Percentiles rank a stretch among this genome's conserved stretches.
These are phyloP conservation scores for Neolamprologus kungweensis DNA, from an alignment of 2,113 vertebrate genomes.

Conservation along the genomic window DNA sequence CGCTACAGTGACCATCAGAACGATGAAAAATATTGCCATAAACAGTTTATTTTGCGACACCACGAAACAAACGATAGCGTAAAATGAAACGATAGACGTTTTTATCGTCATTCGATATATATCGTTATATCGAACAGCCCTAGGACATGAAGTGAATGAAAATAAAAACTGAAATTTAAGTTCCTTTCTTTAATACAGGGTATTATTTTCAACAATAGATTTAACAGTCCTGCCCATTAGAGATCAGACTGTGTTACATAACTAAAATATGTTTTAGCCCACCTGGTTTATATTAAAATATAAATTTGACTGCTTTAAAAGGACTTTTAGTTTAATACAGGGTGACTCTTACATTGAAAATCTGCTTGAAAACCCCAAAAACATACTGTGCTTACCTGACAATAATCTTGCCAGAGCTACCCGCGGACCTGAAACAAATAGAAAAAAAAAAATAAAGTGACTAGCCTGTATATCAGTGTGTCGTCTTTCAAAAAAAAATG, in stretches of 20 bases:
- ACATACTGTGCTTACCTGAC: conserved; percentile 71
- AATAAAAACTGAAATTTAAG: background rate
- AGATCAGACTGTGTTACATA: background rate
- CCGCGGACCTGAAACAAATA: conserved; percentile 67
- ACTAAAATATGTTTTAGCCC: background rate
- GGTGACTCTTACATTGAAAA: background rate
- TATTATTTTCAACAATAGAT: background rate
- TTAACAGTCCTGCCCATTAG: background rate
- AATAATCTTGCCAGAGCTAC: conserved; percentile 75
- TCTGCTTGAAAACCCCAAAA: background rate
- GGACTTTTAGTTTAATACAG: background rate
- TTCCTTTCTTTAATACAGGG: background rate
- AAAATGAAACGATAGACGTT: background rate
- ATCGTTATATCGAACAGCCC: background rate
- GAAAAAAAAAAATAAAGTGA: conserved; percentile 46
- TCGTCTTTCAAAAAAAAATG: background rate
- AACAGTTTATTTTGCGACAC: background rate
- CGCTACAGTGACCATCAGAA: background rate
- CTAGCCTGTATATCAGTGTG: background rate
- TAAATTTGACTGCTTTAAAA: background rate
- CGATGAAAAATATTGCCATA: background rate
- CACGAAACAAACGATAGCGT: background rate
- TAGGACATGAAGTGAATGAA: background rate
- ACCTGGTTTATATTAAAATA: background rate
- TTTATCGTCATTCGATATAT: background rate